phyloP scores from a whole-genome alignment of 2,888 invertebrate genomes.

The Sinhomidia bicolor region DNA sequence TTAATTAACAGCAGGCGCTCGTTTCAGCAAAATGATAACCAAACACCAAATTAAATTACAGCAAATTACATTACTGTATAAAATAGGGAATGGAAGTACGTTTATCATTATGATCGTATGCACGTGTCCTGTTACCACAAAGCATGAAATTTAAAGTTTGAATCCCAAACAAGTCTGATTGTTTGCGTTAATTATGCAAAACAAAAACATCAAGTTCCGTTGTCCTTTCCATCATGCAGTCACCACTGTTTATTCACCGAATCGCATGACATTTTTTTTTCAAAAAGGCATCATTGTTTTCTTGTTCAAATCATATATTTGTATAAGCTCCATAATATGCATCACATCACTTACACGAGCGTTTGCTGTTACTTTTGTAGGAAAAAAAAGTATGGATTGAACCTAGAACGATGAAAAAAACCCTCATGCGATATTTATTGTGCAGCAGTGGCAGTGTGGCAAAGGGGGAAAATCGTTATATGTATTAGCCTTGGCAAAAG shows the following conservation, averaged over 20 bases:
- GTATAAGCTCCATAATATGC: background rate
- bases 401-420: background rate
- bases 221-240: background rate
- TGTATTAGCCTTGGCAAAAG: conserved; percentile 73
- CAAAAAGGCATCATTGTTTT: conserved; percentile 11
- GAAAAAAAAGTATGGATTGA: background rate
- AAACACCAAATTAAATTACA: background rate
- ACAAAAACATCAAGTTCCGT: background rate
- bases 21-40: background rate
- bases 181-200: conserved; percentile 28
- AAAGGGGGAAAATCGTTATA: conserved; percentile 59
- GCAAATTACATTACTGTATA: background rate
- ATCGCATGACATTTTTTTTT: conserved; percentile 29
- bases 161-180: background rate
- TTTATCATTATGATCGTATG: background rate
- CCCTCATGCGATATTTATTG: conserved; percentile 14
- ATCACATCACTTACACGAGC: background rate
- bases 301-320: background rate
- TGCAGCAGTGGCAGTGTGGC: conserved; percentile 1
- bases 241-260: conserved; percentile 4
- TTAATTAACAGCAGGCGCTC: background rate
- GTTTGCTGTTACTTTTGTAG: background rate
- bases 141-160: background rate
- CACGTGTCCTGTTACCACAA: background rate
- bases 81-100: background rate